Conservation (phyloP, 2,113 vertebrate species). For the Ploceus nigricollis region DNA sequence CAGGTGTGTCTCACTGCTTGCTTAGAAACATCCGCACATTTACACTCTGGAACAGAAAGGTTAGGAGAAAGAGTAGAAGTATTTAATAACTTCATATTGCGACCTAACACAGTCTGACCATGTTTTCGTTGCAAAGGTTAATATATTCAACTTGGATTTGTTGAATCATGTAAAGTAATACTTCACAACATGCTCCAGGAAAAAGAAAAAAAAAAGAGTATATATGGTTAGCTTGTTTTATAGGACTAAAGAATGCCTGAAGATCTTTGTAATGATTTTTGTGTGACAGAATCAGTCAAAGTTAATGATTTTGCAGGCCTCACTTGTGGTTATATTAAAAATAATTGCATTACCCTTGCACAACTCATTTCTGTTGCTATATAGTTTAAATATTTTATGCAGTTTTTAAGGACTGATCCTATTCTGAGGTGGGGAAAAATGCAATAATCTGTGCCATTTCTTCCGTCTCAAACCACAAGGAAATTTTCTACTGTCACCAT, state of each 20-base stretch:
- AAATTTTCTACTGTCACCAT: background rate
- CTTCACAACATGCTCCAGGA: background rate
- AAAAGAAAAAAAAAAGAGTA: too few species aligned
- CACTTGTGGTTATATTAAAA: slow-evolving; percentile 25
- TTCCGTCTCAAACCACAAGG: background rate
- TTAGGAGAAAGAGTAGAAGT: background rate
- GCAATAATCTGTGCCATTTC: background rate
- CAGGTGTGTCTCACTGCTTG: background rate
- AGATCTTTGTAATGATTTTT: slow-evolving; percentile 17
- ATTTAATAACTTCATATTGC: background rate
- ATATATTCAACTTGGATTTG: background rate
- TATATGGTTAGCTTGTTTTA: background rate
- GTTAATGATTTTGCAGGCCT: slow-evolving; percentile 22
- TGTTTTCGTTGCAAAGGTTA: slow-evolving; percentile 29
- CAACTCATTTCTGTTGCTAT: background rate
- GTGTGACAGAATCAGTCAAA: slow-evolving; percentile 16
- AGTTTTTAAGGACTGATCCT: slow-evolving; percentile 5
- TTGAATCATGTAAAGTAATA: background rate
- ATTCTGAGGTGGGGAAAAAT: background rate
- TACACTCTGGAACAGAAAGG: background rate
- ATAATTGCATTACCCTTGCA: slow-evolving; percentile 30
- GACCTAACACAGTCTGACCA: background rate
- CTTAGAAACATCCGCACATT: background rate
- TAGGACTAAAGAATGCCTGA: background rate
- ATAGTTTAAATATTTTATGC: slow-evolving; percentile 39